Conservation (phyloP, 2,113 vertebrate genomes). For the Ictalurus furcatus region DNA sequence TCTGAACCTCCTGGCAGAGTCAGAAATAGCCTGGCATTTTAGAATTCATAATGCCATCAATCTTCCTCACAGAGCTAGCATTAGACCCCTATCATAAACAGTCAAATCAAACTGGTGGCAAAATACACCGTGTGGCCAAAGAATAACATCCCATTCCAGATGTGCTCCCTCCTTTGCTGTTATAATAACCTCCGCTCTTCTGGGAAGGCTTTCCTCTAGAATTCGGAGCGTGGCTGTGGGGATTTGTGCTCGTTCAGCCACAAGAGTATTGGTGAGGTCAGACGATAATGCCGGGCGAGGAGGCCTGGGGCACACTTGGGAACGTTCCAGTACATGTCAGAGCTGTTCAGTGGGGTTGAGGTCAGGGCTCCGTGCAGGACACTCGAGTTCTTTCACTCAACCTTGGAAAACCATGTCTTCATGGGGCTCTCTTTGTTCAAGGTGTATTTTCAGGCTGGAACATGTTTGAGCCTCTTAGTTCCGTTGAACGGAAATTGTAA, state of each 20-base stretch:
- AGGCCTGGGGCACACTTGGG: neutral
- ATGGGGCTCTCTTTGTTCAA: neutral
- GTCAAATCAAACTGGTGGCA: neutral
- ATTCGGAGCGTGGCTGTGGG: too few species aligned
- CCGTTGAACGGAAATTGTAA: neutral
- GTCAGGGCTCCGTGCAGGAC: neutral
- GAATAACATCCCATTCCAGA: neutral
- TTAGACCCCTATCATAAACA: neutral
- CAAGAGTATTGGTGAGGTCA: neutral
- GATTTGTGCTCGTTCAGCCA: neutral
- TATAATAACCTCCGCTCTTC: neutral
- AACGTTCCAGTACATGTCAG: neutral
- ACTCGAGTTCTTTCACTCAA: neutral
- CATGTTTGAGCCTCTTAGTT: neutral
- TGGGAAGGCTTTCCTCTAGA: neutral
- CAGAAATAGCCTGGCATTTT: neutral
- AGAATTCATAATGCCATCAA: neutral
- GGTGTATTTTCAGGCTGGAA: neutral
- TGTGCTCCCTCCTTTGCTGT: neutral
- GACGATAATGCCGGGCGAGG: neutral
- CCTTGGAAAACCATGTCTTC: neutral
- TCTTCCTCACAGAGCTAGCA: neutral
- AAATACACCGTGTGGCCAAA: neutral
- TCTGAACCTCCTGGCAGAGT: neutral
- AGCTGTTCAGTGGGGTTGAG: neutral